phyloP scores from a whole-genome alignment of 2,888 invertebrate species.

The Rosalia funebris region DNA sequence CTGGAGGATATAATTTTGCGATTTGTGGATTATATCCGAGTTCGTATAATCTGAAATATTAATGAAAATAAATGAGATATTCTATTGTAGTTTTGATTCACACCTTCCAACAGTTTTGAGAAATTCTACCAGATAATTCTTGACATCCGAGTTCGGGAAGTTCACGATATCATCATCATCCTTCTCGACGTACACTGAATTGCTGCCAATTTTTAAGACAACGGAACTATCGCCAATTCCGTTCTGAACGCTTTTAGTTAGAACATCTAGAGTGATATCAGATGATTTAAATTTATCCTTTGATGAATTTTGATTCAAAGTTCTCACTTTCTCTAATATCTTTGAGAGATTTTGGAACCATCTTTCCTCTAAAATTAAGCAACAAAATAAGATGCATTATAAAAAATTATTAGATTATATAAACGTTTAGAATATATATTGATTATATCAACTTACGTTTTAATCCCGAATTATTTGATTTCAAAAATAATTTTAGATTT shows the following conservation, averaged over 20 bases:
- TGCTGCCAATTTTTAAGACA: conserved; percentile 35
- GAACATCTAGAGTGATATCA: no score
- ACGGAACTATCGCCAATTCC: conserved; percentile 38
- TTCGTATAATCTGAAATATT: conserved; percentile 74
- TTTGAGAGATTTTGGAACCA: not conserved
- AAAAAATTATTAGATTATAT: no score
- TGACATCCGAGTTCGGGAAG: conserved; percentile 6
- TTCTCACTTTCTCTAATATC: not conserved
- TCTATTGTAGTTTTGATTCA: no score
- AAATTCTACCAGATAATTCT: conserved; percentile 20
- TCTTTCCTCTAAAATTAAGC: not conserved
- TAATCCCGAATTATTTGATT: no score
- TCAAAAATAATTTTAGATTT: no score
- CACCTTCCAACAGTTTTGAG: conserved; percentile 39
- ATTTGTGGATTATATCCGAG: conserved; percentile 80
- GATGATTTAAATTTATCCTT: not conserved
- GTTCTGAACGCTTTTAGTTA: not conserved
- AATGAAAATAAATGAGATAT: conserved; percentile 1
- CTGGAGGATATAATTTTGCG: conserved; percentile 78
- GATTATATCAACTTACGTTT: no score
- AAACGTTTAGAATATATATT: no score
- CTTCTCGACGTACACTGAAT: not conserved
- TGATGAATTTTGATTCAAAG: not conserved
- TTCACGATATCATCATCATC: conserved; percentile 26
- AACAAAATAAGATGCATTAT: no score